These are phyloP conservation scores for Syritta pipiens DNA, from an alignment of 2,888 invertebrate genomes.

Conservation along the genomic window DNA sequence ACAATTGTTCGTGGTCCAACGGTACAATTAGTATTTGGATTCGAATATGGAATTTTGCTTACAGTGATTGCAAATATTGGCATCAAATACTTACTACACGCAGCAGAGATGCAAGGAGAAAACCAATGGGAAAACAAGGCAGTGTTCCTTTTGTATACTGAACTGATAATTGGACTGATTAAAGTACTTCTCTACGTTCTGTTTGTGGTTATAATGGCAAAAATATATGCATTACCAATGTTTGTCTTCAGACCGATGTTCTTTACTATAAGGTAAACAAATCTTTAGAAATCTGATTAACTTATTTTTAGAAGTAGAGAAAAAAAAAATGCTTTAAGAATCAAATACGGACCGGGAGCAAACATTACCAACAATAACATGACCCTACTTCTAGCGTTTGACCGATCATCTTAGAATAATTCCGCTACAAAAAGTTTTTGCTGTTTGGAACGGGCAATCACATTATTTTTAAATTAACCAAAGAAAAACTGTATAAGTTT, in stretches of 20 bases:
- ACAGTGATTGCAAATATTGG: slow-evolving; percentile 95
- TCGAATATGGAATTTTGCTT: slow-evolving; percentile 98
- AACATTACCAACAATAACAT: too few species aligned
- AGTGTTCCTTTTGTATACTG: slow-evolving; percentile 97
- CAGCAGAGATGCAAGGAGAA: slow-evolving; percentile 89
- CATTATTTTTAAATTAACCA: too few species aligned
- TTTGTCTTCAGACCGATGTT: slow-evolving; percentile 99
- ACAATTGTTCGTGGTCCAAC: slow-evolving; percentile 96
- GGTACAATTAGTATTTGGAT: slow-evolving; percentile 99
- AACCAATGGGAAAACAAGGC: slow-evolving; percentile 99
- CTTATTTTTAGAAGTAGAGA: too few species aligned
- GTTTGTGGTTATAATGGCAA: slow-evolving; percentile 97
- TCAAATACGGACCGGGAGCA: too few species aligned
- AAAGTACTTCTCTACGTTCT: slow-evolving; percentile 93
- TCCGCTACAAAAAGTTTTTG: too few species aligned
- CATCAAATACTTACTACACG: slow-evolving; percentile 93
- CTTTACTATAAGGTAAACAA: slow-evolving; percentile 95
- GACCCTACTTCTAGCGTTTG: too few species aligned
- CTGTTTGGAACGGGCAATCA: too few species aligned
- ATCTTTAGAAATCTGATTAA: too few species aligned
- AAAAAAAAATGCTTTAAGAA: too few species aligned
- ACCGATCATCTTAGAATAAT: too few species aligned
- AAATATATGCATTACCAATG: slow-evolving; percentile 97
- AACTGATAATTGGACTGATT: slow-evolving; percentile 93
- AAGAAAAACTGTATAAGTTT: too few species aligned